These are phyloP conservation scores for Callorhinus ursinus DNA, from an alignment of 2,113 vertebrate species.

Conservation along the genomic window DNA sequence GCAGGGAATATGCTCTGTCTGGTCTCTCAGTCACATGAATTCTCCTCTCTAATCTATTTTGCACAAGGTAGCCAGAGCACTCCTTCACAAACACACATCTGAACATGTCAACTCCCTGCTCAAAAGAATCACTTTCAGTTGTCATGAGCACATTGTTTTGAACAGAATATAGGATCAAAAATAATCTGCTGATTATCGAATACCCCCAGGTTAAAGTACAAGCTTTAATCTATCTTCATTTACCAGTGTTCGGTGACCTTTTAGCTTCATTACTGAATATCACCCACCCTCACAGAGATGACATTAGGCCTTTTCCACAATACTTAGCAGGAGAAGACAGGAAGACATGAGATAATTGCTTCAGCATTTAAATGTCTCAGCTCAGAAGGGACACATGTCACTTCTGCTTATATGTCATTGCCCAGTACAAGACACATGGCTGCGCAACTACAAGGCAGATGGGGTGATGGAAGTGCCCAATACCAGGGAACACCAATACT, in stretches of 20 bases:
- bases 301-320: not conserved
- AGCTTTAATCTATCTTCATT: not conserved
- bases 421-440: not conserved
- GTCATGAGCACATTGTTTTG: not conserved
- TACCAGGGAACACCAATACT: not conserved
- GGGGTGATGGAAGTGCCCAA: not conserved
- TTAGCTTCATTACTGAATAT: not conserved
- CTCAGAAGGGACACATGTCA: not conserved
- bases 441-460: not conserved
- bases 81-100: not conserved
- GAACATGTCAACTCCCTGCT: rapidly evolving
- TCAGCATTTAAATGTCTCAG: slow-evolving; percentile 8
- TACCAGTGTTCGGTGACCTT: not conserved
- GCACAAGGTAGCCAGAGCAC: not conserved
- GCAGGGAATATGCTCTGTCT: not conserved
- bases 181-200: not conserved
- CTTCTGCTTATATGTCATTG: not conserved
- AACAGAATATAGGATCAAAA: not conserved
- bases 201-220: not conserved
- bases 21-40: not conserved
- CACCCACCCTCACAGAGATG: not conserved
- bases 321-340: not conserved
- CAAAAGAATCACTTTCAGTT: not conserved
- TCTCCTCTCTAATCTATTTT: not conserved
- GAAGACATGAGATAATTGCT: not conserved